Percentiles rank a stretch among this genome's conserved stretches.
These are phyloP conservation scores for Aspiorhynchus laticeps DNA, from an alignment of 2,113 vertebrate species.

Conservation along the genomic window DNA sequence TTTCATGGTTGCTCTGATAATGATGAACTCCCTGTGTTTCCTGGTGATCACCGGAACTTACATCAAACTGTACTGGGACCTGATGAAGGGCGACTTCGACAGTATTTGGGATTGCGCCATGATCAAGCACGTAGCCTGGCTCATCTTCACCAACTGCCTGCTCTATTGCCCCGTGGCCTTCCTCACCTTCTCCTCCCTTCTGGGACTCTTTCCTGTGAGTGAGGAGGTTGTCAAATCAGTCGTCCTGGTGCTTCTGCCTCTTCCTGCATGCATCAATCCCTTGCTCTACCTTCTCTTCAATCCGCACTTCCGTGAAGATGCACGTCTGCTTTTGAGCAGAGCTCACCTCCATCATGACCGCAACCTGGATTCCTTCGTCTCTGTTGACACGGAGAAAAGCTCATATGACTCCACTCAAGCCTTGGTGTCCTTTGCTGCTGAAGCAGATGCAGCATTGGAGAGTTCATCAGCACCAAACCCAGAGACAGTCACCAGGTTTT, in stretches of 20 bases:
- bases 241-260: conserved; percentile 87
- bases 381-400: conserved; percentile 85
- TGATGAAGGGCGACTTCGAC: conserved; percentile 84
- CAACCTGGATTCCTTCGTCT: conserved; percentile 72
- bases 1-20: conserved; percentile 79
- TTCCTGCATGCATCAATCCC: conserved; percentile 92
- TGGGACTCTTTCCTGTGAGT: conserved; percentile 86
- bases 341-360: conserved; percentile 70
- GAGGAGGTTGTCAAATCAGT: conserved; percentile 90
- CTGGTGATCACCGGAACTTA: conserved; percentile 87
- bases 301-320: conserved; percentile 83
- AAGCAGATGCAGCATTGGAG: conserved; percentile 77
- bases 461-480: conserved; percentile 43
- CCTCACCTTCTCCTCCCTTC: conserved; percentile 88
- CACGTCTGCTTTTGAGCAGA: conserved; percentile 78
- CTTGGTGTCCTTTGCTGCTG: conserved; percentile 78
- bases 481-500: conserved; percentile 60
- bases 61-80: conserved; percentile 89
- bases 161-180: conserved; percentile 94
- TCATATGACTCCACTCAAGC: conserved; percentile 89
- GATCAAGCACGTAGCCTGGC: conserved; percentile 93
- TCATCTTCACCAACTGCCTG: conserved; percentile 92
- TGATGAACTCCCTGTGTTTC: conserved; percentile 86
- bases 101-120: conserved; percentile 91
- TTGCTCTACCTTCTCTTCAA: conserved; percentile 92